Evolutionary conservation across 1,140 invertebrate genomes (phyloP).

Genomic region (Agrilus planipennis): DNA sequence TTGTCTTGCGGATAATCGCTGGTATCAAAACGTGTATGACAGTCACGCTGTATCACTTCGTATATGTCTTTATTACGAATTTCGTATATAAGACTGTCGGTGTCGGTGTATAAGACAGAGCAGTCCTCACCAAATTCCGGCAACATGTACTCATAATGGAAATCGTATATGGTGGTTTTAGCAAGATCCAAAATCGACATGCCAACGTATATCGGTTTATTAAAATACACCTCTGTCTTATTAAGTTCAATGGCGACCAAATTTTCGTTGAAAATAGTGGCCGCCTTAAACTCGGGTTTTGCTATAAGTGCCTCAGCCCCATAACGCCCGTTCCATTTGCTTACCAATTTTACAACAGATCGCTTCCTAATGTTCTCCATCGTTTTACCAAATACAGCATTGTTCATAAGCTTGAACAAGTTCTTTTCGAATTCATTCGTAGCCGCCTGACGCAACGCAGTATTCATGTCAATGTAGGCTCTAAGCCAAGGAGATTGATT

Average conservation of each 20-base stretch:
- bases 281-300: slow-evolving; percentile 27
- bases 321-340: slow-evolving; percentile 8
- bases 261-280: slow-evolving; percentile 26
- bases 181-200: slow-evolving; percentile 16
- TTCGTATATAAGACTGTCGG: slow-evolving; percentile 22
- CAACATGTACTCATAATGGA: slow-evolving; percentile 22
- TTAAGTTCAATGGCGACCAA: slow-evolving; percentile 23
- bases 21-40: slow-evolving; percentile 21
- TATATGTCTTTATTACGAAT: slow-evolving; percentile 17
- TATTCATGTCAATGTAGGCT: slow-evolving; percentile 33
- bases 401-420: slow-evolving; percentile 36
- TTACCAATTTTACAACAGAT: slow-evolving; percentile 15
- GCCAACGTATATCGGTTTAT: slow-evolving; percentile 22
- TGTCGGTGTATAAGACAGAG: slow-evolving; percentile 25
- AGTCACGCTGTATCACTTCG: slow-evolving; percentile 14
- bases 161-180: slow-evolving; percentile 33
- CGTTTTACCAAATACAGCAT: slow-evolving; percentile 16
- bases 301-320: slow-evolving; percentile 16
- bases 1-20: slow-evolving; percentile 22
- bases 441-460: slow-evolving; percentile 20
- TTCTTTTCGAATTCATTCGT: slow-evolving; percentile 35
- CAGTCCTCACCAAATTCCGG: slow-evolving; percentile 25
- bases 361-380: slow-evolving; percentile 14
- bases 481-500: slow-evolving; percentile 30
- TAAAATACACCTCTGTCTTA: slow-evolving; percentile 18